Percentiles rank a stretch among this genome's conserved stretches.
phyloP scores from a whole-genome alignment of 2,797 vertebrate genomes.

The Anabacerthia variegaticeps region DNA sequence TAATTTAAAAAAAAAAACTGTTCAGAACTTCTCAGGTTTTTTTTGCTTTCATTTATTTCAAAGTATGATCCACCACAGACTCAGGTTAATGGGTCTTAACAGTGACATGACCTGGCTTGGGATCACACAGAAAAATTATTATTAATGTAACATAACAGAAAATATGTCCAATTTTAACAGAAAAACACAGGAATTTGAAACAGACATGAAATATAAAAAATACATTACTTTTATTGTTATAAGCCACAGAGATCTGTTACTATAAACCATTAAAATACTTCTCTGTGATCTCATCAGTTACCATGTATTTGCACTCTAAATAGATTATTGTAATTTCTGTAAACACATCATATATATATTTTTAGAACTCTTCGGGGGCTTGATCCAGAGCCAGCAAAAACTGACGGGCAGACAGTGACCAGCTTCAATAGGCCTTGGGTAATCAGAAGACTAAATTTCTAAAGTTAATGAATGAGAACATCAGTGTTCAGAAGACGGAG shows the following conservation, averaged over 20 bases:
- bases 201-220: background rate
- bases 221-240: background rate
- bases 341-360: conserved; percentile 19
- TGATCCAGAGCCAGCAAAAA: conserved; percentile 26
- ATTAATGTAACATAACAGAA: background rate
- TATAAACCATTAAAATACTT: conserved; percentile 30
- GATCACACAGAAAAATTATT: background rate
- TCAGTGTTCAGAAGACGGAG: background rate
- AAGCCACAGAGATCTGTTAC: conserved; percentile 7
- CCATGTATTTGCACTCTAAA: conserved; percentile 51
- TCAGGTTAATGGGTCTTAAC: background rate
- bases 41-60: background rate
- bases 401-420: background rate
- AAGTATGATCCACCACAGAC: background rate
- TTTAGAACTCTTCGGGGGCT: conserved; percentile 34
- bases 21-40: background rate
- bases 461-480: background rate
- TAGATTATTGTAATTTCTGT: conserved; percentile 46
- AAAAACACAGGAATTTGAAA: background rate
- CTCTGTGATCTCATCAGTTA: conserved; percentile 34
- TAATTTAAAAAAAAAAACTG: background rate
- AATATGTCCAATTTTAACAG: background rate
- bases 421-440: background rate
- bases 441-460: background rate
- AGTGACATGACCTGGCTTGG: background rate